Evolutionary conservation across 2,113 vertebrate species (phyloP).

Genomic region (Sprattus sprattus): DNA sequence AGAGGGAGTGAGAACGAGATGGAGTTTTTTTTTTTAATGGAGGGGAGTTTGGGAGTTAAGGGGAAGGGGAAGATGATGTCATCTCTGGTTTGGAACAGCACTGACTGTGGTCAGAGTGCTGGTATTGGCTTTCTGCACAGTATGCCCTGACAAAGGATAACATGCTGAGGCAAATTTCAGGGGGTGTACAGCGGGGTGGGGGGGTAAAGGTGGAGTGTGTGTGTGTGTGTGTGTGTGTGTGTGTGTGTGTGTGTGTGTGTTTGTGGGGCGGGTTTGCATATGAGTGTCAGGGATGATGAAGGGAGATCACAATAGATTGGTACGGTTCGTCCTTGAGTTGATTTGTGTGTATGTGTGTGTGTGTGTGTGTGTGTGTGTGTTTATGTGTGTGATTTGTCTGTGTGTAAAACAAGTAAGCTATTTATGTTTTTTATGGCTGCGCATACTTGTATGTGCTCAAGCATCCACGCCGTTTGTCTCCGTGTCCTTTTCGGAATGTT

Average conservation of each 20-base stretch:
- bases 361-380: conserved; percentile 30
- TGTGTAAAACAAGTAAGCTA: background rate
- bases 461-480: background rate
- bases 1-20: background rate
- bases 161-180: conserved; percentile 28
- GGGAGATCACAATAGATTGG: background rate
- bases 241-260: conserved; percentile 40
- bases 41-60: background rate
- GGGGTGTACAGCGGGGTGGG: background rate
- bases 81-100: conserved; percentile 62
- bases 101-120: conserved; percentile 51
- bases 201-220: background rate
- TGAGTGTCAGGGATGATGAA: background rate
- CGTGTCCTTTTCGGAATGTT: background rate
- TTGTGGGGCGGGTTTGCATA: conserved; percentile 60
- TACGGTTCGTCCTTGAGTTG: background rate
- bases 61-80: conserved; percentile 61
- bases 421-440: background rate
- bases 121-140: conserved; percentile 54
- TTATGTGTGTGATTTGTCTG: background rate
- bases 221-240: conserved; percentile 18
- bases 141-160: conserved; percentile 18
- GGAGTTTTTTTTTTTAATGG: background rate
- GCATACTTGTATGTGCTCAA: background rate
- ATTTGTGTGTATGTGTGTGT: background rate